These are phyloP conservation scores for Microctenopoma lineatum DNA, from an alignment of 2,797 vertebrate genomes.

Conservation along the genomic window DNA sequence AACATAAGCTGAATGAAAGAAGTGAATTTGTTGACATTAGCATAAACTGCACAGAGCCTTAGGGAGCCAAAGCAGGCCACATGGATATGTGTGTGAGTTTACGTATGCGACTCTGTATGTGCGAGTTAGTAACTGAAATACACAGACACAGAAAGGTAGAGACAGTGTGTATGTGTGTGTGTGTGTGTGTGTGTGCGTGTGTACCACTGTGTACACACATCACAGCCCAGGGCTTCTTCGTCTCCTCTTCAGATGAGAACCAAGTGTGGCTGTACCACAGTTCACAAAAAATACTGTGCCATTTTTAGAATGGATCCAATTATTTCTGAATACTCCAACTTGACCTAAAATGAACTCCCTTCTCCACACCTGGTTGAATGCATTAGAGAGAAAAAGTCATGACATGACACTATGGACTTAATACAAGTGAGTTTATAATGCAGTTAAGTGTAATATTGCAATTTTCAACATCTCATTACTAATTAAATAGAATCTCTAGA, in stretches of 20 bases:
- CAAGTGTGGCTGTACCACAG: constrained; percentile 41
- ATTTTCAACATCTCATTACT: no score
- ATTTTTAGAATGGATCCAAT: constrained; percentile 64
- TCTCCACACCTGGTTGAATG: constrained; percentile 33
- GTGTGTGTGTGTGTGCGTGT: constrained; percentile 1
- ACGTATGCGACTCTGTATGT: neutral
- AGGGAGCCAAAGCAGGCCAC: constrained; percentile 26
- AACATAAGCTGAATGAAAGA: constrained; percentile 54
- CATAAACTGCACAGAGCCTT: constrained; percentile 29
- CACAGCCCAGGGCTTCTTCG: constrained; percentile 56
- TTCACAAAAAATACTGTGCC: constrained; percentile 51
- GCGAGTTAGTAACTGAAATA: constrained; percentile 9
- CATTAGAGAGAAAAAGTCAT: constrained; percentile 10
- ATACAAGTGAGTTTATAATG: neutral
- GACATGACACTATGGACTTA: neutral
- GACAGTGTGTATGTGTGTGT: neutral
- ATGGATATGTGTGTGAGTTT: neutral
- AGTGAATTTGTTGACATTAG: constrained; percentile 41
- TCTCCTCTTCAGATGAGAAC: constrained; percentile 63
- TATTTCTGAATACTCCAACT: constrained; percentile 61
- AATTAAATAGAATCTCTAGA: neutral
- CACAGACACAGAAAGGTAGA: neutral
- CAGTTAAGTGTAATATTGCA: neutral
- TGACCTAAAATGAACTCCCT: constrained; percentile 56
- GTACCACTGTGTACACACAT: constrained; percentile 40